These are phyloP conservation scores for Phalanger gymnotis DNA, from an alignment of 2,797 vertebrate genomes.

Conservation along the genomic window DNA sequence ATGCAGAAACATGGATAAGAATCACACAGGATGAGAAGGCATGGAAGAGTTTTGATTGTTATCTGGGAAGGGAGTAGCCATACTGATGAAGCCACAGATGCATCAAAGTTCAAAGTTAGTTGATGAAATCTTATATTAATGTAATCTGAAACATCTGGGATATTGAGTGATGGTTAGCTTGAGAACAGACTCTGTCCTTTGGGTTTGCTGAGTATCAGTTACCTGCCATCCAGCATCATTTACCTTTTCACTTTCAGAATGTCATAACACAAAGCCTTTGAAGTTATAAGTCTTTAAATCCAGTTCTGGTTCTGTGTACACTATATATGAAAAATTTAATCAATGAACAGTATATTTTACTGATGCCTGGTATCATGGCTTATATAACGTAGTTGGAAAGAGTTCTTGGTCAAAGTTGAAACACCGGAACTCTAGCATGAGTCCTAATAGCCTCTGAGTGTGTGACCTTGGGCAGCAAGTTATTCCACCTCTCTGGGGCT, in stretches of 20 bases:
- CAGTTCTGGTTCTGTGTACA: not conserved
- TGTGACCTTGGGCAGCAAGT: not conserved
- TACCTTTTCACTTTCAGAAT: not conserved
- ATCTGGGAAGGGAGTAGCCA: not conserved
- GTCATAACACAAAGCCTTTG: not conserved
- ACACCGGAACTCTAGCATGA: not conserved
- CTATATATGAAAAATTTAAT: slow-evolving; percentile 21
- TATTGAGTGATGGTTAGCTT: slow-evolving; percentile 14
- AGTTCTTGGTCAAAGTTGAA: not conserved
- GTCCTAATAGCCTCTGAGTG: not conserved
- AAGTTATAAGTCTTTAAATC: not conserved
- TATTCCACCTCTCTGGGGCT: not conserved
- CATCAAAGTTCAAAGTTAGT: not conserved
- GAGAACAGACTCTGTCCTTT: not conserved
- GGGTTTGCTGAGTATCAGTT: not conserved
- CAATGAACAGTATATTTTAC: not conserved
- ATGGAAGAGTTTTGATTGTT: not conserved
- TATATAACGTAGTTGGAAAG: not conserved
- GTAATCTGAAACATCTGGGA: not conserved
- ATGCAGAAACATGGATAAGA: not conserved
- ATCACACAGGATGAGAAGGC: not conserved
- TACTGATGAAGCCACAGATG: not conserved
- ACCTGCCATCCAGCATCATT: not conserved
- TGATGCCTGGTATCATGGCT: not conserved
- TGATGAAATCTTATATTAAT: not conserved